Base-by-base conservation (phyloP, 2,113 vertebrate species). In the Microcebus lehilahytsara region DNA sequence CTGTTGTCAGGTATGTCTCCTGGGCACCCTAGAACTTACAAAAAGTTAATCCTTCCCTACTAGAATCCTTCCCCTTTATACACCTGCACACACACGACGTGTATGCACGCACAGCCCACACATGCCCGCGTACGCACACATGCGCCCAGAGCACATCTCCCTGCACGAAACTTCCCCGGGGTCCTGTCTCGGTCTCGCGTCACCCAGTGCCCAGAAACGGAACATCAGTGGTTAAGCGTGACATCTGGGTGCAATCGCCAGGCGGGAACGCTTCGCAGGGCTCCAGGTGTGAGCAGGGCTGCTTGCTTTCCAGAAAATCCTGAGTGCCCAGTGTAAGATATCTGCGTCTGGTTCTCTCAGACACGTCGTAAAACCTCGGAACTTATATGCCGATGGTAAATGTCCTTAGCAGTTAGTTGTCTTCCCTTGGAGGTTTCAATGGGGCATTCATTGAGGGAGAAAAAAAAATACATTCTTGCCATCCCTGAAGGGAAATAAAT, bases 401-500 rank as follows among this genome's bases (percentile, higher is more conserved):
- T 75, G 62, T 93, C 42, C 89, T 64, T n/a, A 49, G 42, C 75
- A 86, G 85, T 46, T 22, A 69, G 78, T 42, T 69, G 79, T 80
- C 67, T 86, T n/a, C 94, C 83, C 49, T 49, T 71, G 42, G 75
- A 80, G 37, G 69, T 90, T 95, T 78, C 71, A 93, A 88, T 56
- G 69, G 58, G 74, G 64, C 86, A 56, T 96, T 95, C 79, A 84
- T 1, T 32, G 71, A 80, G 27, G 64, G 37, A 89, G 75, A 51
- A 96, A 81, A 91, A 37, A 62, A 79, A 37, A 72, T 34, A 74
- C 17, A 69, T 49, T 16, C 71, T 1, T 71, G 32, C 71, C 42
- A 62, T 93, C 79, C 92, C 97, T 22, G 32, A 92, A 85, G 95
- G 80, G 79, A 96, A 85, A 90, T 84, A 27, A 95, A 87, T 51